Base-by-base conservation (phyloP, 2,888 invertebrate species). In the Scelioninae gen. 1 region DNA sequence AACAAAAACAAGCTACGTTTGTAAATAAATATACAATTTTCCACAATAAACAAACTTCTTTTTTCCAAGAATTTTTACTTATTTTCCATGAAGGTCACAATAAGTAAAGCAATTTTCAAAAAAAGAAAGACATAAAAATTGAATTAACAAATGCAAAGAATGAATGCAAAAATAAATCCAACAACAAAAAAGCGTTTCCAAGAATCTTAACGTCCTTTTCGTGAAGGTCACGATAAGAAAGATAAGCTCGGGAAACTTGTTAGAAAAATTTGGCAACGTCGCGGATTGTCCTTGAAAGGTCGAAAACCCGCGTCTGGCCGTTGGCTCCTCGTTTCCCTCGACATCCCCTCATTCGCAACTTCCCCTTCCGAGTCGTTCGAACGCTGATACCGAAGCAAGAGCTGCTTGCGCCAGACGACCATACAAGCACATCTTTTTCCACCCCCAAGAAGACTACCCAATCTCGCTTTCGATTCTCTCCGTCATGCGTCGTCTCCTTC, bases 201-300 rank as follows among this genome's bases (percentile, higher is more conserved):
- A 23, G 23, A 23, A 23, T 23, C 23, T 23, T 23, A 23, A 23
- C 23, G 23, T 23, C 23, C 6, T 13, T 16, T 5, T 10, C 16
- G 34, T 47, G 66, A 53, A 66, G 66, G 55, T 66, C 66, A 65
- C 40, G 43, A 55, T 40, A 43, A 53, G 43, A 31, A 45, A n/a
- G 53, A 53, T 23, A 66, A 31, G 15, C 34, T 9, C 11, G 23
- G 15, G 13, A 38, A 63, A 29, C 23, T 49, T 6, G 5, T 9
- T 15, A 5, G 49, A n/a, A 63, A 63, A 78, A 78, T 71, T 71
- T 71, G 78, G 78, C 78, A 78, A 71, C 65, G 34, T 31, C 40
- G 71, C 68, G 38, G 47, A 13, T 76, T 71, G 69, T 53, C 65
- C 71, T 76, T 76, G 76, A 65, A 16, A 81, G 71, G 71, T 71